Evolutionary conservation across 2,113 vertebrate genomes (phyloP).

Genomic region (Chitala chitala): DNA sequence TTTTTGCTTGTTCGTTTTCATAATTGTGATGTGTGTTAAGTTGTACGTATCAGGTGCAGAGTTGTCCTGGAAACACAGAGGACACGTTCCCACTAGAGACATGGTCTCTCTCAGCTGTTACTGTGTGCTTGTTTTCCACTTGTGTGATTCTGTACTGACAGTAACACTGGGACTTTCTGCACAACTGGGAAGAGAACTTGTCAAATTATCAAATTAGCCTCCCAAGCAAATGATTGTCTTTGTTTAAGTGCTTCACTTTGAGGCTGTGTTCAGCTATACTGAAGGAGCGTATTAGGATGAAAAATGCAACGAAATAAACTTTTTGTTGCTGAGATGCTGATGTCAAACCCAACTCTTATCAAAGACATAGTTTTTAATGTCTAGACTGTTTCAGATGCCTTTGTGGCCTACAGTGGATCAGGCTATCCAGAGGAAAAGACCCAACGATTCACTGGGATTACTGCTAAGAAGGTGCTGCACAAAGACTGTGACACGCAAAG

Average conservation of each 20-base stretch:
- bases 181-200: neutral
- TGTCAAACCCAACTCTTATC: neutral
- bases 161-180: neutral
- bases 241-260: constrained; percentile 1
- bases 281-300: neutral
- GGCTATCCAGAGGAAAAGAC: neutral
- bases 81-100: neutral
- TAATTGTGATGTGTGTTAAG: too few species aligned
- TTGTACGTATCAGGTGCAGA: too few species aligned
- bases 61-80: neutral
- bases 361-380: neutral
- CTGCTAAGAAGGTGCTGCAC: constrained; percentile 7
- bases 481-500: constrained; percentile 13
- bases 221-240: neutral
- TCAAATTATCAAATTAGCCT: neutral
- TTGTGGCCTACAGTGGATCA: neutral
- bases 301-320: constrained; percentile 7
- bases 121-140: neutral
- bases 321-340: neutral
- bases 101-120: neutral
- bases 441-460: constrained; percentile 14
- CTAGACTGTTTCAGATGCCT: neutral
- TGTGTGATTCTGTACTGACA: neutral
- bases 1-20: too few species aligned
- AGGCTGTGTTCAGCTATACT: neutral